These are phyloP conservation scores for Acanthiza pusilla DNA, from an alignment of 2,797 vertebrate species.

Conservation along the genomic window DNA sequence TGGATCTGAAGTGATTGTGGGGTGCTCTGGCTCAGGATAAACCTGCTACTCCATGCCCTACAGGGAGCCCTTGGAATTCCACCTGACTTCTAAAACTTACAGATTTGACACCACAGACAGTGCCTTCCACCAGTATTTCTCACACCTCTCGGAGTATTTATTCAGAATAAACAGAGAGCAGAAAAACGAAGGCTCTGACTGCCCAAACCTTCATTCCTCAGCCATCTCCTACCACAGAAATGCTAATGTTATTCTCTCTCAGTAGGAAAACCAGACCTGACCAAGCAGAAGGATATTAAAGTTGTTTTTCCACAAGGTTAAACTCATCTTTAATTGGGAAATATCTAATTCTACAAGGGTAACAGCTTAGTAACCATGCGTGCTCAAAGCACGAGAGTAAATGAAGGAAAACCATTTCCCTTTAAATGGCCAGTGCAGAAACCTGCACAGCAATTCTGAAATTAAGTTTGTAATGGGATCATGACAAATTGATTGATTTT, in stretches of 20 bases:
- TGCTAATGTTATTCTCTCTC: background rate
- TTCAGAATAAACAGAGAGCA: background rate
- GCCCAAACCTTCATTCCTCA: background rate
- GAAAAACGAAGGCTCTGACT: background rate
- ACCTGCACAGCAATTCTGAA: background rate
- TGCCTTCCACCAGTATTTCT: background rate
- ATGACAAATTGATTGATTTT: background rate
- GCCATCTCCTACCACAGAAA: background rate
- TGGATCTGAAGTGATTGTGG: fast-evolving
- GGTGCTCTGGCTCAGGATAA: background rate
- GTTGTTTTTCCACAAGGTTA: background rate
- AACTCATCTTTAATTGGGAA: background rate
- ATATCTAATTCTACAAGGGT: background rate
- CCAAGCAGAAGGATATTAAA: background rate
- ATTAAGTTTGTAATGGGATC: background rate
- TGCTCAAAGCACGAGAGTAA: background rate
- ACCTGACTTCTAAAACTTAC: background rate
- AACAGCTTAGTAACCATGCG: background rate
- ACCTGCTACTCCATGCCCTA: background rate
- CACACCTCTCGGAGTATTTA: background rate
- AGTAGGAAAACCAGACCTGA: background rate
- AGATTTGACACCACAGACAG: background rate
- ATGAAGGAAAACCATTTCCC: background rate
- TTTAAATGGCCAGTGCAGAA: background rate
- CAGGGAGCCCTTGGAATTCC: background rate